phyloP scores from a whole-genome alignment of 1,140 invertebrate genomes.

The Tyrophagus putrescentiae region DNA sequence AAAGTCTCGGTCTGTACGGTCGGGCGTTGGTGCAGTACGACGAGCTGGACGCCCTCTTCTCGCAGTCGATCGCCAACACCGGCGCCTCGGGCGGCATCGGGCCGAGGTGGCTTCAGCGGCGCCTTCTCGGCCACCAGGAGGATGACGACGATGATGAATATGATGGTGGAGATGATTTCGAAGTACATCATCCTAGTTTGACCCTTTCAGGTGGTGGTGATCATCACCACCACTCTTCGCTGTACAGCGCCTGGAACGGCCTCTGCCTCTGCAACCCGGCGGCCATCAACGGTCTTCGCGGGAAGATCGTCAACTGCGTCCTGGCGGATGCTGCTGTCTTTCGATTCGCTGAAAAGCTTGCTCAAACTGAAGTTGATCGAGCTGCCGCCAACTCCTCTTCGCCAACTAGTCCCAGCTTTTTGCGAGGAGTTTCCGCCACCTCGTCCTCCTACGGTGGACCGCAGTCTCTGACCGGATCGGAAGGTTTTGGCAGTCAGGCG shows the following conservation, averaged over 20 bases:
- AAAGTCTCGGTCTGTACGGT: constrained; percentile 79
- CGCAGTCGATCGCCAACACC: constrained; percentile 85
- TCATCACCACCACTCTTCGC: neutral
- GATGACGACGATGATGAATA: constrained; percentile 7
- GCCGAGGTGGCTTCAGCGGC: constrained; percentile 22
- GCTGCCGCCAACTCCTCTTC: neutral
- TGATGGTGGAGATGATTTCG: neutral
- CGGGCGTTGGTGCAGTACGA: constrained; percentile 93
- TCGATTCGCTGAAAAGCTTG: no score
- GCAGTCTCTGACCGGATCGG: no score
- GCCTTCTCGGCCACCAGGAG: neutral
- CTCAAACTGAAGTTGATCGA: no score
- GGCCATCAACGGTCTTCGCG: neutral
- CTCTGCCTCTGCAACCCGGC: constrained; percentile 22
- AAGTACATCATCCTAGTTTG: neutral
- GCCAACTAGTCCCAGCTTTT: neutral
- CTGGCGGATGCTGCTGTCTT: neutral
- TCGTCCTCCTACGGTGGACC: no score
- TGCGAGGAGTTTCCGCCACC: no score
- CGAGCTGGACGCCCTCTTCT: constrained; percentile 88
- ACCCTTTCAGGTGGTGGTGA: no score
- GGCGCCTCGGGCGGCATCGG: constrained; percentile 50
- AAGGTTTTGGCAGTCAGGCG: no score
- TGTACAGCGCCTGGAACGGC: constrained; percentile 22
- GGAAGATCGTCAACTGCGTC: neutral